Conservation (phyloP, 2,888 invertebrate genomes). For the Lithophane socia region DNA sequence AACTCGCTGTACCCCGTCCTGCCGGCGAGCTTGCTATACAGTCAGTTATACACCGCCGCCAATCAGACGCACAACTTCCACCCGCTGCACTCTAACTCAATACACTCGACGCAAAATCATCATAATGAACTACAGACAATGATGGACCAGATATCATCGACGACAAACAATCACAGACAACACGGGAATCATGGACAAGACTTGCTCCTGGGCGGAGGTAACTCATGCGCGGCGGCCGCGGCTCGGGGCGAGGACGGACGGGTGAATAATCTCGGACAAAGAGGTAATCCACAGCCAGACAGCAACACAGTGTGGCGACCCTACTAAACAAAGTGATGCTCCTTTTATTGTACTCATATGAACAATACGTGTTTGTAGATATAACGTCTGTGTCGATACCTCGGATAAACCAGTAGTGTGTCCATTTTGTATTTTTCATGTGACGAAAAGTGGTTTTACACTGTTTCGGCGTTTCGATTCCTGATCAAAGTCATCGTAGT, state of each 20-base stretch:
- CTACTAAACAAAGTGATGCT: slow-evolving; percentile 89
- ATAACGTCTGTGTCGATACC: slow-evolving; percentile 57
- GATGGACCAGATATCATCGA: slow-evolving; percentile 94
- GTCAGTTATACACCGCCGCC: slow-evolving; percentile 95
- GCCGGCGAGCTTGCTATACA: slow-evolving; percentile 95
- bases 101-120: slow-evolving; percentile 91
- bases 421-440: slow-evolving; percentile 63
- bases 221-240: slow-evolving; percentile 90
- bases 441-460: slow-evolving; percentile 66
- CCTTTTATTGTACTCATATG: slow-evolving; percentile 69
- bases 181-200: slow-evolving; percentile 85
- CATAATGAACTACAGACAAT: slow-evolving; percentile 94
- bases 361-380: slow-evolving; percentile 58
- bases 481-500: slow-evolving; percentile 36
- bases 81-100: slow-evolving; percentile 92
- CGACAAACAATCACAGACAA: slow-evolving; percentile 90
- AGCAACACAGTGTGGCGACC: slow-evolving; percentile 95
- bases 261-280: slow-evolving; percentile 88
- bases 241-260: slow-evolving; percentile 90
- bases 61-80: slow-evolving; percentile 94
- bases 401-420: slow-evolving; percentile 54
- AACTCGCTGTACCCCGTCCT: slow-evolving; percentile 94
- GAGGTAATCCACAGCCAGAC: slow-evolving; percentile 91
- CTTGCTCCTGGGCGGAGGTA: slow-evolving; percentile 90
- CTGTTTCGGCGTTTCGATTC: slow-evolving; percentile 58